Percentiles rank a stretch among this genome's conserved stretches.
phyloP scores from a whole-genome alignment of 2,113 vertebrate species.

The Gymnocephalus cernua region DNA sequence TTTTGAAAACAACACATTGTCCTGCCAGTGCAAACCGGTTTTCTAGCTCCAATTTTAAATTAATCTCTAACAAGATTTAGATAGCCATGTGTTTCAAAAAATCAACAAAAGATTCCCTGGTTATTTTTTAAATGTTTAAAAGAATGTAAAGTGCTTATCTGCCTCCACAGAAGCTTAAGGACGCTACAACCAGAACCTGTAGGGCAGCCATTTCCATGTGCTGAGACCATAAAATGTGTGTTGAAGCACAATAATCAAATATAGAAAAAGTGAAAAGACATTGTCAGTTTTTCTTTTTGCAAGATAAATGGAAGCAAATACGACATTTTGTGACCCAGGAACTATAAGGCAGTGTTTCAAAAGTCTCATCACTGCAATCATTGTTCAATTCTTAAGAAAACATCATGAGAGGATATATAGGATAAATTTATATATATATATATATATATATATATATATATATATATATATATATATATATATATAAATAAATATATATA shows the following conservation, averaged over 20 bases:
- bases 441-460: no score
- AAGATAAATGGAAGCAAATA: neutral
- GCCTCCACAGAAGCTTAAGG: neutral
- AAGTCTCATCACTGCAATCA: neutral
- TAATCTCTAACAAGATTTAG: neutral
- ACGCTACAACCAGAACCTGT: neutral
- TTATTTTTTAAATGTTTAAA: neutral
- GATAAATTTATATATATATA: no score
- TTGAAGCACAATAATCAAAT: neutral
- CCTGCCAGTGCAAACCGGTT: slow-evolving; percentile 2
- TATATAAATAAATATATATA: no score
- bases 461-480: no score
- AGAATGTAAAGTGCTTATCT: no score
- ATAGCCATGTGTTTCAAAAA: neutral
- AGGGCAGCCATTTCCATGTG: neutral
- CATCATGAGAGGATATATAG: no score
- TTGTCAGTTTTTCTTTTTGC: neutral
- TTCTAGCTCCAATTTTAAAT: slow-evolving; percentile 5
- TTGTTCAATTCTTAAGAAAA: neutral
- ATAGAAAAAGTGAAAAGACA: neutral
- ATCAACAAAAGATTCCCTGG: neutral
- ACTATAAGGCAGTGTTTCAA: neutral
- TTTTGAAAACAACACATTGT: slow-evolving; percentile 13
- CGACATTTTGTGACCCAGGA: neutral
- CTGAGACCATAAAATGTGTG: neutral